phyloP scores from a whole-genome alignment of 1,140 invertebrate genomes.

The Nasonia longicornis region DNA sequence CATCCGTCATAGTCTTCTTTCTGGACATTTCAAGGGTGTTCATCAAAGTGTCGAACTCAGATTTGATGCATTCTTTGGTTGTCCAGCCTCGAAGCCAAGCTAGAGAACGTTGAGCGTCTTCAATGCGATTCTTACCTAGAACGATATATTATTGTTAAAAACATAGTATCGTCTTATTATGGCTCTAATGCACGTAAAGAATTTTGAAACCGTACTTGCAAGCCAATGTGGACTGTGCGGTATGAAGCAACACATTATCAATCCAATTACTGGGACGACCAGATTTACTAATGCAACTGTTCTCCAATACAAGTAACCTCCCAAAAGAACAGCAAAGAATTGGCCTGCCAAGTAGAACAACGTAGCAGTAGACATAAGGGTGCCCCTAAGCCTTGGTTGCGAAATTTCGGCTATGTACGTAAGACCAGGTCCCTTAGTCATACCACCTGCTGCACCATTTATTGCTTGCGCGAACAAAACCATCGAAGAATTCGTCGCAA shows the following conservation, averaged over 20 bases:
- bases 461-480: slow-evolving; percentile 62
- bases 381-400: slow-evolving; percentile 79
- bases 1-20: background rate
- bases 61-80: slow-evolving; percentile 62
- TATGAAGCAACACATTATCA: slow-evolving; percentile 75
- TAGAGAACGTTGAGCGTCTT: background rate
- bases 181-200: background rate
- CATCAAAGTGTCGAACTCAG: slow-evolving; percentile 71
- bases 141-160: background rate
- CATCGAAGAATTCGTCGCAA: background rate
- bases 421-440: slow-evolving; percentile 82
- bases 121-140: slow-evolving; percentile 70
- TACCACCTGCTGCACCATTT: slow-evolving; percentile 78
- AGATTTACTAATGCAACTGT: slow-evolving; percentile 77
- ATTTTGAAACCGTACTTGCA: slow-evolving; percentile 57
- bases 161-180: background rate
- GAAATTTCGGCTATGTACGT: slow-evolving; percentile 85
- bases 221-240: slow-evolving; percentile 85
- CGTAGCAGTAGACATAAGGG: slow-evolving; percentile 78
- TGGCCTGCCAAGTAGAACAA: slow-evolving; percentile 80
- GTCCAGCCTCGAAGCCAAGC: slow-evolving; percentile 19
- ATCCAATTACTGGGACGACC: slow-evolving; percentile 74
- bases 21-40: slow-evolving; percentile 55
- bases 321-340: slow-evolving; percentile 77
- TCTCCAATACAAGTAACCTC: slow-evolving; percentile 77